A percentile compares a stretch with the other conserved stretches of the same genome.
Conservation (phyloP, 2,113 vertebrate species). For the Axis porcinus region DNA sequence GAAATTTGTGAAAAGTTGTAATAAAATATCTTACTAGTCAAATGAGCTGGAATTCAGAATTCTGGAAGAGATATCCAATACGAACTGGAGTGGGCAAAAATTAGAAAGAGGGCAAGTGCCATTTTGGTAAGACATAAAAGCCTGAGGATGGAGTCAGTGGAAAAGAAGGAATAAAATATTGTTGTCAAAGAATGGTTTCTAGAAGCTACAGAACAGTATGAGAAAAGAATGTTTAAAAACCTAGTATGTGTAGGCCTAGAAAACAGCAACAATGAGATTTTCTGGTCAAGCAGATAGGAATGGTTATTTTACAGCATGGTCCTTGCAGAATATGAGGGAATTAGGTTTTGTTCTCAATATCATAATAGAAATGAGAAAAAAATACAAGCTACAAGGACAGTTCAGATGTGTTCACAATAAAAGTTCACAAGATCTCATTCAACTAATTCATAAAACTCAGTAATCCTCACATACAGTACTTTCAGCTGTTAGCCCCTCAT, state of each 20-base stretch:
- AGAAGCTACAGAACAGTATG: neutral
- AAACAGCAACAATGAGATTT: neutral
- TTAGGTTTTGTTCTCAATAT: neutral
- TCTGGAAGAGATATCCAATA: neutral
- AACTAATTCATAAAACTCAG: conserved; percentile 30
- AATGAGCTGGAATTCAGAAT: neutral
- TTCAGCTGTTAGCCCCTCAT: neutral
- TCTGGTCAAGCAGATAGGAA: neutral
- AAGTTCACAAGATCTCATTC: conserved; percentile 14
- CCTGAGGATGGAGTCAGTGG: neutral
- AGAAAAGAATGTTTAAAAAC: neutral
- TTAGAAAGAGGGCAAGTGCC: neutral
- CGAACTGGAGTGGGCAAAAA: neutral
- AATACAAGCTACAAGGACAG: neutral
- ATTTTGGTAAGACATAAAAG: neutral
- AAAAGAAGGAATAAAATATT: neutral
- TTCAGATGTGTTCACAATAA: neutral
- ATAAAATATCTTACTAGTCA: neutral
- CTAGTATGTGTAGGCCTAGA: neutral
- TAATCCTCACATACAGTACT: neutral
- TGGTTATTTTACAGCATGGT: neutral
- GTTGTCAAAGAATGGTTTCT: neutral
- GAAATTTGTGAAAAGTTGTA: neutral
- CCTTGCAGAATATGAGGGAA: neutral
- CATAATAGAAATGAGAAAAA: neutral